Conservation (phyloP, 2,888 invertebrate genomes). For the Branchinecta sandiegonensis region DNA sequence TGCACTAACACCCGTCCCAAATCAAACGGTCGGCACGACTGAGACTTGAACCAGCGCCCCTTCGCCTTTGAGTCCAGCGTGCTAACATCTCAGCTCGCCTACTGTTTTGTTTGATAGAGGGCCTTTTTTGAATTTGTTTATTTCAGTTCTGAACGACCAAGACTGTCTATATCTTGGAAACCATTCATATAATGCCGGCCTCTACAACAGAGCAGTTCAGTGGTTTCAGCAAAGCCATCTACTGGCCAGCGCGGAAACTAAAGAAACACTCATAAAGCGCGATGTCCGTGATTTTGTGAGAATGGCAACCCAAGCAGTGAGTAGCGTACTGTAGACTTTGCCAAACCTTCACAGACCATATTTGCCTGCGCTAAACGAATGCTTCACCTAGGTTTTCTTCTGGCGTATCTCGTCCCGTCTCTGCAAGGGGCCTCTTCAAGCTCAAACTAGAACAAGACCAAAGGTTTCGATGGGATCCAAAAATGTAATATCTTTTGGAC, state of each 20-base stretch:
- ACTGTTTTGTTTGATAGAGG: no score
- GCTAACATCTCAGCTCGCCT: no score
- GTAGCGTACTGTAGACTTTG: not conserved
- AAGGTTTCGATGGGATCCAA: no score
- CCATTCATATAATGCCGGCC: conserved; percentile 32
- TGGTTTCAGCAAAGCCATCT: conserved; percentile 33
- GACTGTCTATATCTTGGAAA: conserved; percentile 34
- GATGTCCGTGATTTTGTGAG: conserved; percentile 25
- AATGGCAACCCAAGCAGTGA: conserved; percentile 26
- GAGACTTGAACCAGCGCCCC: no score
- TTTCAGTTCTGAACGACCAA: conserved; percentile 30
- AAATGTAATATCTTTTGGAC: no score
- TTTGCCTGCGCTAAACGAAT: not conserved
- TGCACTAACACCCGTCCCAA: no score
- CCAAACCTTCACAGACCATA: not conserved
- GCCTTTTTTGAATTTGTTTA: not conserved
- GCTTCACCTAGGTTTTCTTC: no score
- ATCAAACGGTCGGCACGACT: no score
- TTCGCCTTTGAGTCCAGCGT: no score
- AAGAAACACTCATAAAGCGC: conserved; percentile 29
- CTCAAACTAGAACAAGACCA: no score
- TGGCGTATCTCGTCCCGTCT: no score
- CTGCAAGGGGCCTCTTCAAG: no score
- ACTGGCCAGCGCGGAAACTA: conserved; percentile 30
- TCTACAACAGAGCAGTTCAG: conserved; percentile 32